A percentile compares a stretch with the other conserved stretches of the same genome.
Evolutionary conservation across 2,888 invertebrate genomes (phyloP).

Genomic region (Zygogramma bicolorata): DNA sequence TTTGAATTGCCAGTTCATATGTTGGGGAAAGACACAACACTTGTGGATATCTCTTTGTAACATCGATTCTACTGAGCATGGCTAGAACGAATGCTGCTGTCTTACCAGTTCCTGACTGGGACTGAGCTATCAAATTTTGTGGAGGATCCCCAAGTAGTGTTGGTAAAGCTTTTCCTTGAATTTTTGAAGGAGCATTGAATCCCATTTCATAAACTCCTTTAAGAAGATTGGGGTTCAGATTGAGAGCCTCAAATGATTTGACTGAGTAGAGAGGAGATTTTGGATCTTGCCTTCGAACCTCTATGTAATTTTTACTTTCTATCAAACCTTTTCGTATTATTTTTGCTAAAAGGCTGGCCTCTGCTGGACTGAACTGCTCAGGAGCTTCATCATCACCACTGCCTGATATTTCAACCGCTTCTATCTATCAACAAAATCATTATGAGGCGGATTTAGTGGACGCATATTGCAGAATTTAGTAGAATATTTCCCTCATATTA

Average conservation of each 20-base stretch:
- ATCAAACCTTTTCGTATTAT: conserved; percentile 91
- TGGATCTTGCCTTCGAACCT: conserved; percentile 92
- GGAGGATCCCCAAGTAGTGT: conserved; percentile 96
- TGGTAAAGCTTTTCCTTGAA: conserved; percentile 97
- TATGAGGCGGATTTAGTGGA: too few relatives aligned
- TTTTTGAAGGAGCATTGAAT: conserved; percentile 98
- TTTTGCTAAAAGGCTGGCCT: too few relatives aligned
- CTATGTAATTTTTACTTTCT: conserved; percentile 87
- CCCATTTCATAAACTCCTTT: conserved; percentile 97
- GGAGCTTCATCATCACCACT: too few relatives aligned
- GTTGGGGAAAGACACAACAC: conserved; percentile 96
- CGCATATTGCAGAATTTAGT: too few relatives aligned
- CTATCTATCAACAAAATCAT: too few relatives aligned
- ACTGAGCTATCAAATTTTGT: conserved; percentile 98
- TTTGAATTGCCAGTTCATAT: too few relatives aligned
- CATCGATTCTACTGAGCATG: conserved; percentile 92
- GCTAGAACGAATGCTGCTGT: too few relatives aligned
- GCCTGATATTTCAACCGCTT: too few relatives aligned
- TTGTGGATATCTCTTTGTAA: conserved; percentile 85
- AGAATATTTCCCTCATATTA: too few relatives aligned
- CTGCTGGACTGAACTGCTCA: too few relatives aligned
- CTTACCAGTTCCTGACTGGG: too few relatives aligned
- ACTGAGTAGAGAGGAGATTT: conserved; percentile 94
- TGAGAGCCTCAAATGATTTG: conserved; percentile 90
- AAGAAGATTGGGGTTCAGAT: too few relatives aligned